Evolutionary conservation across 2,888 invertebrate genomes (phyloP).

Genomic region (Sinelater perroti): DNA sequence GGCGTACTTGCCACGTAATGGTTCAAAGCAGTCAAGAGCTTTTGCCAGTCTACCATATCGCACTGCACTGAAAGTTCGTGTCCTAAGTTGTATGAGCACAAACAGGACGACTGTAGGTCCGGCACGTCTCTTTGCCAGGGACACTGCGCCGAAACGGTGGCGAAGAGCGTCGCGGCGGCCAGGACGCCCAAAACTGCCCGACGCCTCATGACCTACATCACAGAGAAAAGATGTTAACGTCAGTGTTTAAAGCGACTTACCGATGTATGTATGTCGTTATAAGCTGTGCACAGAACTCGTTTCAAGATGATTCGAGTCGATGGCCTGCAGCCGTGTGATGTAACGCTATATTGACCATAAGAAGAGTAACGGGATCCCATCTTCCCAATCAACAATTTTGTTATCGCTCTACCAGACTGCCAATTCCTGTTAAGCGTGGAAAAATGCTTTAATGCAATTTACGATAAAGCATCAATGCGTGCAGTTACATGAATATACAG

Average conservation of each 20-base stretch:
- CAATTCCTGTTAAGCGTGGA: too few species aligned
- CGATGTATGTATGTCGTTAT: conserved; percentile 7
- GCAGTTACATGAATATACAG: too few species aligned
- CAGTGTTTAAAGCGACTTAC: conserved; percentile 6
- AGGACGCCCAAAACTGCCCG: conserved; percentile 48
- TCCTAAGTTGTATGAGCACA: conserved; percentile 87
- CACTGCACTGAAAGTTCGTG: conserved; percentile 89
- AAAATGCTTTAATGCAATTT: too few species aligned
- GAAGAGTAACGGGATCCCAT: conserved; percentile 26
- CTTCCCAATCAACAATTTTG: conserved; percentile 9
- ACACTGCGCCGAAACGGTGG: conserved; percentile 71
- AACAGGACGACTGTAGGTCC: conserved; percentile 83
- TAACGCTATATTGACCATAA: conserved; percentile 34
- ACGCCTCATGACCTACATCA: conserved; percentile 57
- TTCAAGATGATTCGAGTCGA: conserved; percentile 29
- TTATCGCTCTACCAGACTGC: too few species aligned
- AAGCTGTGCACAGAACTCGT: conserved; percentile 20
- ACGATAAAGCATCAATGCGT: too few species aligned
- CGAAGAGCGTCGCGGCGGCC: conserved; percentile 44
- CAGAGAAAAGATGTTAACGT: conserved; percentile 23
- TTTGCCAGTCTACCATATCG: conserved; percentile 84
- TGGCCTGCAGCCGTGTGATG: conserved; percentile 24
- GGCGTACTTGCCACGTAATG: conserved; percentile 72
- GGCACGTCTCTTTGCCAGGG: conserved; percentile 83
- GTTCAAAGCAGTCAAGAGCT: conserved; percentile 77